Percentiles rank a stretch among this genome's conserved stretches.
These are phyloP conservation scores for Eulithis testata DNA, from an alignment of 2,888 invertebrate species.

Conservation along the genomic window DNA sequence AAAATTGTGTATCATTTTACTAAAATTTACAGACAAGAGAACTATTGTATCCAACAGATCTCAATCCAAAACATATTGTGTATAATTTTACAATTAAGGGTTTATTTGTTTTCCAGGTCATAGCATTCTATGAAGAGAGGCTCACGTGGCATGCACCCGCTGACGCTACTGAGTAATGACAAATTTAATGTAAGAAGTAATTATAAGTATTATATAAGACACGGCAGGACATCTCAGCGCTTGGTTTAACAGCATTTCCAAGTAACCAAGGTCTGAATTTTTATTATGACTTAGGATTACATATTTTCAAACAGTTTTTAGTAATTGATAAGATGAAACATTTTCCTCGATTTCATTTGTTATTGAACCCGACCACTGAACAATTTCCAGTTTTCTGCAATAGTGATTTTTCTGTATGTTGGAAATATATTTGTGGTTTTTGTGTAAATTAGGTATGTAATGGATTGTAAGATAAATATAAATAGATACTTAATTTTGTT, in stretches of 20 bases:
- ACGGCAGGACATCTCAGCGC: slow-evolving; percentile 13
- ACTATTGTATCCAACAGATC: too few species aligned
- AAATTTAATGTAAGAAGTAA: slow-evolving; percentile 16
- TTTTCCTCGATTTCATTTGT: background rate
- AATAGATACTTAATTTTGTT: too few species aligned
- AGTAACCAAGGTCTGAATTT: slow-evolving; percentile 2
- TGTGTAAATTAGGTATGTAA: too few species aligned
- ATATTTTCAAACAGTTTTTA: slow-evolving; percentile 1
- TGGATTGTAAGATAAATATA: too few species aligned
- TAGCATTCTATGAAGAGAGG: slow-evolving; percentile 97
- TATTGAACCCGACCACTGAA: background rate
- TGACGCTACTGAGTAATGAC: slow-evolving; percentile 54
- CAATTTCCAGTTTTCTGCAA: too few species aligned
- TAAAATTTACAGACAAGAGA: too few species aligned
- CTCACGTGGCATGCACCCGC: slow-evolving; percentile 96
- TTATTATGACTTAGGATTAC: background rate
- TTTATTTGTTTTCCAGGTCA: slow-evolving; percentile 83
- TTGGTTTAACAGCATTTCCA: background rate
- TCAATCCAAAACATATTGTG: too few species aligned
- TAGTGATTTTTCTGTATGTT: too few species aligned
- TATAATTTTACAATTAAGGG: background rate
- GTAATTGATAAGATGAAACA: slow-evolving; percentile 4
- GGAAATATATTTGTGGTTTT: too few species aligned
- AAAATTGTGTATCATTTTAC: background rate
- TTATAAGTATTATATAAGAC: slow-evolving; percentile 22